Conservation (phyloP, 2,113 vertebrate genomes). For the Bubo bubo region DNA sequence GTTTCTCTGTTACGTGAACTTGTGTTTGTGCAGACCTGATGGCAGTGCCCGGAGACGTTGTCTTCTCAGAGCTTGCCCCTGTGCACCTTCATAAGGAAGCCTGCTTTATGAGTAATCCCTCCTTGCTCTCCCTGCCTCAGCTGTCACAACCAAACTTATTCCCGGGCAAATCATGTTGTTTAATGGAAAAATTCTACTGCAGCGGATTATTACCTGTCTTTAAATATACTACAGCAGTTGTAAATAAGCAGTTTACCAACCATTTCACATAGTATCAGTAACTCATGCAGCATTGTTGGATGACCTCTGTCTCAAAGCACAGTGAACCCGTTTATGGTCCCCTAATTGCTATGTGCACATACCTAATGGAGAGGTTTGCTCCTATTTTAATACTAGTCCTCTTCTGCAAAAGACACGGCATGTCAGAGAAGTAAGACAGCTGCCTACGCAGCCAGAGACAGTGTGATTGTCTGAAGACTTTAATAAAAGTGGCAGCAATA, state of each 20-base stretch:
- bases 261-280: neutral
- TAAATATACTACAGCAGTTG: neutral
- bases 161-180: neutral
- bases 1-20: neutral
- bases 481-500: conserved; percentile 2
- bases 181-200: neutral
- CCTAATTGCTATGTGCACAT: neutral
- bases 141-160: neutral
- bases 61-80: neutral
- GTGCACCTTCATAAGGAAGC: neutral
- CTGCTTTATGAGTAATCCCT: neutral
- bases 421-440: neutral
- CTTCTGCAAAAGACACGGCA: neutral
- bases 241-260: neutral
- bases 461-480: neutral
- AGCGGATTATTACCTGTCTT: neutral
- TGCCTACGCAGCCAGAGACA: neutral
- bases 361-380: neutral
- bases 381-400: neutral
- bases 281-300: neutral
- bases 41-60: neutral
- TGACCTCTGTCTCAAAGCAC: neutral
- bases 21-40: neutral
- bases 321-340: neutral
- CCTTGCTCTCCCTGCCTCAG: neutral